phyloP scores from a whole-genome alignment of 2,888 invertebrate species.

The Mythimna loreyi region DNA sequence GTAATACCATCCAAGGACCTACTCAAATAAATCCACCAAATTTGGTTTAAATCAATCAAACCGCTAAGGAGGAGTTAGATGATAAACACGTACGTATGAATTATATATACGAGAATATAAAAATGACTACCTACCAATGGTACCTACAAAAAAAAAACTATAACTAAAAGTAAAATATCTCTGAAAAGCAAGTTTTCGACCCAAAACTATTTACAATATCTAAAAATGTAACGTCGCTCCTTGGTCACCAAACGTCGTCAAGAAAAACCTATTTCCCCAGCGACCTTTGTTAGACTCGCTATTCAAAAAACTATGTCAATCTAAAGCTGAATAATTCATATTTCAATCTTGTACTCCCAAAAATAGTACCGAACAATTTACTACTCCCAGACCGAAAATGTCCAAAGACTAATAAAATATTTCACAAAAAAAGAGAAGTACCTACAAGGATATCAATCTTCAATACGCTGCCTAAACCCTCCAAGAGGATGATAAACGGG shows the following conservation, averaged over 20 bases:
- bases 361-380: constrained; percentile 38
- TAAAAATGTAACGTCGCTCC: background rate
- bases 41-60: too few relatives aligned
- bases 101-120: too few relatives aligned
- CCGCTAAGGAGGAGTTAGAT: too few relatives aligned
- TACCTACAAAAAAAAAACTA: background rate
- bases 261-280: constrained; percentile 20
- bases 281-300: constrained; percentile 6
- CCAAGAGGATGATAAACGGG: constrained; percentile 84
- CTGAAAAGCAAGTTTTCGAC: background rate
- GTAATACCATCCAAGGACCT: too few relatives aligned
- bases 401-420: constrained; percentile 62
- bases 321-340: constrained; percentile 53
- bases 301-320: constrained; percentile 39
- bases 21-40: too few relatives aligned
- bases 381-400: constrained; percentile 21
- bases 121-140: too few relatives aligned
- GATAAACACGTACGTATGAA: too few relatives aligned
- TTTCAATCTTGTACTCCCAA: constrained; percentile 38
- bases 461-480: constrained; percentile 82
- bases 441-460: constrained; percentile 81
- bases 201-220: constrained; percentile 1
- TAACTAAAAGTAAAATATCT: background rate
- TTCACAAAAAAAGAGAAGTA: constrained; percentile 67
- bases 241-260: constrained; percentile 1